Conservation (phyloP, 2,888 invertebrate species). For the Ormyrus rosae region DNA sequence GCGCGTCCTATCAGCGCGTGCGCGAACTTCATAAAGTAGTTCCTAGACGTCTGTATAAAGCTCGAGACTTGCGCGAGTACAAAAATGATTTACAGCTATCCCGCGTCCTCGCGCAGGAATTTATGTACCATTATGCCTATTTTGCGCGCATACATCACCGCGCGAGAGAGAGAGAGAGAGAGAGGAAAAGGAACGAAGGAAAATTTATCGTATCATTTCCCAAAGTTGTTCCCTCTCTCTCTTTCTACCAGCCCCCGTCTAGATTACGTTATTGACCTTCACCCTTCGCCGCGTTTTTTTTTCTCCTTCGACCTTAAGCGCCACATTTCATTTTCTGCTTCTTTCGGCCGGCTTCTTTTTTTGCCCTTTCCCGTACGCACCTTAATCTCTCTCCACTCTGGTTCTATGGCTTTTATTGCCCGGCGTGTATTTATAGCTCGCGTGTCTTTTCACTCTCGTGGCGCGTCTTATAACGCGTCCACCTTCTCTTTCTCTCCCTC, state of each 20-base stretch:
- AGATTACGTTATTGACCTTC: conserved; percentile 53
- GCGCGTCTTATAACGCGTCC: too few relatives aligned
- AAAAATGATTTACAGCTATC: conserved; percentile 39
- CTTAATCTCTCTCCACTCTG: conserved; percentile 22
- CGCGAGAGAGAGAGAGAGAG: not conserved
- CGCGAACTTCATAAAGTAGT: conserved; percentile 1
- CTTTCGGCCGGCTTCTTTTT: conserved; percentile 12
- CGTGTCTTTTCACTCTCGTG: conserved; percentile 30
- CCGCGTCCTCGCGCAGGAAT: conserved; percentile 17
- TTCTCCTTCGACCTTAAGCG: conserved; percentile 24
- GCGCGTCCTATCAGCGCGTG: conserved; percentile 5
- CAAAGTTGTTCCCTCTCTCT: conserved; percentile 9
- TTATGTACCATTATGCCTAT: conserved; percentile 45
- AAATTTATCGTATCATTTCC: conserved; percentile 40
- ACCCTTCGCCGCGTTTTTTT: conserved; percentile 16
- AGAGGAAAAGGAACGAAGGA: not conserved
- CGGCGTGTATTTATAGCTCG: conserved; percentile 18
- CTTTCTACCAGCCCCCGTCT: conserved; percentile 1
- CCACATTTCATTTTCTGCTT: conserved; percentile 45
- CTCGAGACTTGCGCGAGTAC: conserved; percentile 9
- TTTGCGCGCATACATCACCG: conserved; percentile 35
- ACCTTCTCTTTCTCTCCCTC: not conserved
- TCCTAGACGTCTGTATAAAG: not conserved
- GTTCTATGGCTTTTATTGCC: not conserved
- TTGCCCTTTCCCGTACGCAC: not conserved